Evolutionary conservation across 2,888 invertebrate species (phyloP), one percentile per base, ranked within the genome.

Genomic region (Nomada goodeniana): DNA sequence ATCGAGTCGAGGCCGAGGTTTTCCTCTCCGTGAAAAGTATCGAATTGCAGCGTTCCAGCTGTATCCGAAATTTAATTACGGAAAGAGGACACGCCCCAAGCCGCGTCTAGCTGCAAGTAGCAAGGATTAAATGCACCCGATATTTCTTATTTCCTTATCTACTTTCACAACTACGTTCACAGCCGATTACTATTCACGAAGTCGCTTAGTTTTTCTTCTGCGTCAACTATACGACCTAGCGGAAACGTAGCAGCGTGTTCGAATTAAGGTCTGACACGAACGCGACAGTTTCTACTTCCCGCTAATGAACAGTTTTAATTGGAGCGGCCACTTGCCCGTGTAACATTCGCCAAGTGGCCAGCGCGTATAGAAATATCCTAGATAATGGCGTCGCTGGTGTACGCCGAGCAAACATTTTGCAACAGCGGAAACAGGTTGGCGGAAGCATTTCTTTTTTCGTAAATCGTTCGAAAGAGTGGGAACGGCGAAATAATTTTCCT

Each of bases 261-360:
- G 7, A 20, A 15, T 64, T n/a, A 36, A 18, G 2, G 9, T 29
- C 13, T 20, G 79, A 70, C 76, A 53, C 53, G 77, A 20, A 80
- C 53, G 60, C 61, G 53, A 29, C 47, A 53, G 44, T 50, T 13
- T 55, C 61, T 55, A 18, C 44, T 75, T 55, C 44, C 26, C 57
- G 70, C 65, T 78, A 71, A 65, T 42, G 71, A 80, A 78, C 72
- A 78, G 61, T 67, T 67, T 71, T 80, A 80, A 80, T 80, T 80
- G 78, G 78, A 29, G 61, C 71, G 18, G 59, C 55, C 61, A 78
- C 78, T 80, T 78, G 15, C 20, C 29, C 10, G 61, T 67, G 50
- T 60, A 71, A 71, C 78, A 50, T 61, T 71, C 44, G 65, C 60
- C 11, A 61, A 78, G 53, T 80, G 53, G 60, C 50, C 18, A 1